Base-by-base conservation (phyloP, 64 coral and sea anemone genomes). In the Anthopleura sola region DNA sequence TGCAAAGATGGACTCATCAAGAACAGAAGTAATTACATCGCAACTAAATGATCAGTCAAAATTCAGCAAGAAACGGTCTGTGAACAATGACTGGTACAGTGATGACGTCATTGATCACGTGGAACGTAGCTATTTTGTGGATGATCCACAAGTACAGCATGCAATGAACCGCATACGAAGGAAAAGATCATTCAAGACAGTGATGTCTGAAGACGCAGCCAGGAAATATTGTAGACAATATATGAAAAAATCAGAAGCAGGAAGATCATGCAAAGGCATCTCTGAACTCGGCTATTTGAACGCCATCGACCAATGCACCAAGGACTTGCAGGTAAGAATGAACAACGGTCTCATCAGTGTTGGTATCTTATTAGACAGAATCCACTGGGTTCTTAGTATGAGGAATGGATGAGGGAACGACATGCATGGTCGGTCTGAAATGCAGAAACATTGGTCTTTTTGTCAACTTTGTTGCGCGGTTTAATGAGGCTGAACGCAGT, bases 41-140 rank as follows among this genome's bases (percentile, higher is more conserved):
- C 58, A 62, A 26, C 20, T 62, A 21, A 62, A 62, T 62, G 58
- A 26, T 2, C 58, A 62, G 24, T 62, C 58, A 16, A 21, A 6
- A 3, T 62, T 62, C 21, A 20, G 58, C 20, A 24, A 24, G 58
- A 62, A 62, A 62, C 19, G 58, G 58, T 62, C 58, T 62, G 24
- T 62, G 10, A 20, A 62, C 58, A 24, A 20, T 62, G 21, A 62
- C 20, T 62, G 58, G 58, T 88, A 88, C 77, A 80, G 75, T 36
- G 86, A 88, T 50, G 55, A 88, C 12, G 51, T 88, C 36, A 88
- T 78, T 16, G 86, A 88, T 38, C 34, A 88, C 5, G 86, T 68
- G 46, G 80, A 48, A 1, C 29, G 80, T 3, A 55, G 80, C 80
- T 82, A 37, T 57, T 88, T 64, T 54, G 57, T 81, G 0, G 23